Base-by-base conservation (phyloP, 2,888 invertebrate species). In the Chaitophorus viminalis region DNA sequence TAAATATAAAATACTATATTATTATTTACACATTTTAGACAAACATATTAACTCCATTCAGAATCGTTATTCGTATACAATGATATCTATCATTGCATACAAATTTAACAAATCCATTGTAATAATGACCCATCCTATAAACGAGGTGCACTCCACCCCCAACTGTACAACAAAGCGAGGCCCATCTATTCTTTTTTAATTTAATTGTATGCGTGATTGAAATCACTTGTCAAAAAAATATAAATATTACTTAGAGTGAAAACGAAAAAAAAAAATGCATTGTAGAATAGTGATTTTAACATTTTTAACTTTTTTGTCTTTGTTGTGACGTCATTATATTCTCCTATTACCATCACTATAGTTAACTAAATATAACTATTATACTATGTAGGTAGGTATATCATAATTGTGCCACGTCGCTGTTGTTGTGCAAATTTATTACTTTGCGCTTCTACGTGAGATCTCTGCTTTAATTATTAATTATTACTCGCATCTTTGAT, bases 401-500 rank as follows among this genome's bases (percentile, higher is more conserved):
- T 25, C 11, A 68, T 68, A 29, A 68, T 68, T n/a, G 68, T 11
- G n/a, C 68, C 68, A 68, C 29, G 29, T 68, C 11, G 11, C 68
- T n/a, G 68, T 68, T 68, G 29, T 68, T 68, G n/a, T 29, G n/a
- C 25, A 68, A 29, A 68, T 68, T 68, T 68, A 68, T 68, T 68
- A 68, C 68, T 11, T 29, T 68, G 1, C 68, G 68, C 68, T 60
- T 60, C n/a, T 68, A n/a, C 29, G 11, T 68, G 68, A 29, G 25
- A 29, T 68, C 3, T 68, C 68, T 68, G 25, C 25, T 68, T 68
- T 68, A 68, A 68, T 68, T 68, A 68, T n/a, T 68, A 68, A 68
- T 68, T 68, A 68, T 68, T 68, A 68, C 11, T 5, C 68, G n/a
- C 11, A 68, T 68, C 25, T 68, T 68, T 68, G 60, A 60, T 60